Evolutionary conservation across 2,888 invertebrate species (phyloP).

Genomic region (Meiosimyza decipiens): DNA sequence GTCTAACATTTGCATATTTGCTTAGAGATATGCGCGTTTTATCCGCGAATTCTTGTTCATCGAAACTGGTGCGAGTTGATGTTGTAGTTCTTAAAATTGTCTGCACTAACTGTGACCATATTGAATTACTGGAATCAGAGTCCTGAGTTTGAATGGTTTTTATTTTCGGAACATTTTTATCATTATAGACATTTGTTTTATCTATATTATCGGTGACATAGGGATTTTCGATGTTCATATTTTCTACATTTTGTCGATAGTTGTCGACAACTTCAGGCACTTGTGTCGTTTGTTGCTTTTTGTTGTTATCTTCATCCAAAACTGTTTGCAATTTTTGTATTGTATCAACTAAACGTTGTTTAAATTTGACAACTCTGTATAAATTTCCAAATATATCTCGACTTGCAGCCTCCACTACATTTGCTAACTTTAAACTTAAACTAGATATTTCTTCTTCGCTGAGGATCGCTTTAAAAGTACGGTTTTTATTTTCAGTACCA

Average conservation of each 20-base stretch:
- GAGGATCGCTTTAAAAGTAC: constrained; percentile 48
- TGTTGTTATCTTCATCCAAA: constrained; percentile 39
- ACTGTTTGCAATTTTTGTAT: constrained; percentile 57
- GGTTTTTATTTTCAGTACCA: constrained; percentile 49
- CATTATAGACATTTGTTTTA: constrained; percentile 7
- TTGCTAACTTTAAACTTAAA: constrained; percentile 34
- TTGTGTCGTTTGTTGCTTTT: constrained; percentile 21
- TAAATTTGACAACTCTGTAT: constrained; percentile 54
- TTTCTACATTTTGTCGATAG: neutral
- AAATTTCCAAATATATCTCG: constrained; percentile 55
- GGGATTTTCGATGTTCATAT: neutral
- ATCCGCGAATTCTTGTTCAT: constrained; percentile 72
- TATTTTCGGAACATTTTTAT: constrained; percentile 25
- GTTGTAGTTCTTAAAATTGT: constrained; percentile 70
- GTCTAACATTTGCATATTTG: constrained; percentile 72
- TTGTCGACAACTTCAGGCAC: constrained; percentile 16
- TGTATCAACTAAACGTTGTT: constrained; percentile 58
- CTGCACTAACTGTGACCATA: constrained; percentile 72
- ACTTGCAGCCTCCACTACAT: constrained; percentile 30
- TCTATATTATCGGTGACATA: neutral
- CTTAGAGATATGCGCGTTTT: constrained; percentile 73
- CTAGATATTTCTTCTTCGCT: constrained; percentile 48
- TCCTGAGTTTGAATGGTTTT: constrained; percentile 17
- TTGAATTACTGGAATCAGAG: constrained; percentile 48
- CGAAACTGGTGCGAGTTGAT: constrained; percentile 71